phyloP scores from a whole-genome alignment of 1,140 invertebrate genomes.

The Aphidius gifuensis region DNA sequence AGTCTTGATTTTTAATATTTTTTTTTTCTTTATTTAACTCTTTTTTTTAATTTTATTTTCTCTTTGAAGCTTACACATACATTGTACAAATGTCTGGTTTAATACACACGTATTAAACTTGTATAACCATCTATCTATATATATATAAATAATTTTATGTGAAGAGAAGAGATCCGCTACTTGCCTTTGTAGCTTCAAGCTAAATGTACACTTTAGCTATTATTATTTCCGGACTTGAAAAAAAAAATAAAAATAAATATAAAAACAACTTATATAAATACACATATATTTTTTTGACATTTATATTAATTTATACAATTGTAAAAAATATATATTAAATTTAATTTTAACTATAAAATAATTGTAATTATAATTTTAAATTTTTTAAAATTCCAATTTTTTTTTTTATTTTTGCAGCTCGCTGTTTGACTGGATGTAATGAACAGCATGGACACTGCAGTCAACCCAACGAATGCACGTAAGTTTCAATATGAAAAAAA shows the following conservation, averaged over 20 bases:
- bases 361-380: too few species aligned
- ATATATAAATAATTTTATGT: conserved; percentile 1
- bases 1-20: neutral
- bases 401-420: conserved; percentile 71
- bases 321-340: too few species aligned
- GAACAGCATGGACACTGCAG: conserved; percentile 85
- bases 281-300: too few species aligned
- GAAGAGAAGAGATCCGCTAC: neutral
- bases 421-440: conserved; percentile 88
- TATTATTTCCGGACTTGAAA: conserved; percentile 12
- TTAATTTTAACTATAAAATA: too few species aligned
- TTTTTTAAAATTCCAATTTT: too few species aligned
- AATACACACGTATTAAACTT: too few species aligned
- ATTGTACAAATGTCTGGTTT: too few species aligned
- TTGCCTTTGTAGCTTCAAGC: conserved; percentile 31
- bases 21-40: neutral
- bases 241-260: neutral
- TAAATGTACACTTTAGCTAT: conserved; percentile 22
- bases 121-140: neutral
- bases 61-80: too few species aligned
- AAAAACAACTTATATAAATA: too few species aligned
- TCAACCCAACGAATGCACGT: conserved; percentile 92
- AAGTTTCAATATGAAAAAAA: conserved; percentile 59
- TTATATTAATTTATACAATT: too few species aligned
- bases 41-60: neutral